phyloP scores from a whole-genome alignment of 2,888 invertebrate genomes.

The Baccha elongata region DNA sequence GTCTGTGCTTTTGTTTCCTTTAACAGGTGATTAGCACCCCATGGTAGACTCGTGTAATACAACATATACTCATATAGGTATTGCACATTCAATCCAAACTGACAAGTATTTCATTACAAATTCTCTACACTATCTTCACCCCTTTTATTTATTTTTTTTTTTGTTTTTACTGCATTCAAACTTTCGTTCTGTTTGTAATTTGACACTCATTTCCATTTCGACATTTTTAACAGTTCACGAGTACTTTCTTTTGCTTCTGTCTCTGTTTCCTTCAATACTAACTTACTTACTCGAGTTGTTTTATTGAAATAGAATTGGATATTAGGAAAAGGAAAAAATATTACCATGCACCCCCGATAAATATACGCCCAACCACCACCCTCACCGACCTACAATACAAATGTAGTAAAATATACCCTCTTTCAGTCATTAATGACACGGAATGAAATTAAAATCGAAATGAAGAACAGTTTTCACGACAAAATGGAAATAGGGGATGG shows the following conservation, averaged over 20 bases:
- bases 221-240: slow-evolving; percentile 67
- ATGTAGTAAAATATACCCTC: slow-evolving; percentile 38
- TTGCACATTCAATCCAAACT: not conserved
- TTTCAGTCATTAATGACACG: slow-evolving; percentile 72
- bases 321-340: slow-evolving; percentile 20
- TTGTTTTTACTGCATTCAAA: not conserved
- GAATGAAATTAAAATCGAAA: slow-evolving; percentile 74
- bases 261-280: not conserved
- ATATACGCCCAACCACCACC: not conserved
- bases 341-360: not conserved
- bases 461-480: slow-evolving; percentile 65
- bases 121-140: slow-evolving; percentile 28
- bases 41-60: not conserved
- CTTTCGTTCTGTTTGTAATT: slow-evolving; percentile 50
- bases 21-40: slow-evolving; percentile 70
- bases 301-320: slow-evolving; percentile 64
- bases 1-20: slow-evolving; percentile 41
- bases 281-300: slow-evolving; percentile 4
- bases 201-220: slow-evolving; percentile 71
- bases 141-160: slow-evolving; percentile 13
- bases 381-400: not conserved
- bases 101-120: slow-evolving; percentile 55
- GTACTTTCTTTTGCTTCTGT: slow-evolving; percentile 24
- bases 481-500: slow-evolving; percentile 1
- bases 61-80: not conserved